Base-by-base conservation (phyloP, 2,888 invertebrate species). In the Eustalomyia histrio region DNA sequence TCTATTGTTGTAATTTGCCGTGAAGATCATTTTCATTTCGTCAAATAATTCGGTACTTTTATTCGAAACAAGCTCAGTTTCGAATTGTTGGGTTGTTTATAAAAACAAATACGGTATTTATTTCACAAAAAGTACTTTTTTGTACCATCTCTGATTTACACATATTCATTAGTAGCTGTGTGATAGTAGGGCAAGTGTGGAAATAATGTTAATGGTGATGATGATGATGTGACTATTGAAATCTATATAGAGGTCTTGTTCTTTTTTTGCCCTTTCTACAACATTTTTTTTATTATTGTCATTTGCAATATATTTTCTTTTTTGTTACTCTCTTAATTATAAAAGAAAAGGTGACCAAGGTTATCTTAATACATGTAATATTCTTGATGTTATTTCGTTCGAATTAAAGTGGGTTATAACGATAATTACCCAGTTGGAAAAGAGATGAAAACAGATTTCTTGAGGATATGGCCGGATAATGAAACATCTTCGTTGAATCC, bases 341-440 rank as follows among this genome's bases (percentile, higher is more conserved):
- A 55, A 81, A 68, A 53, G 57, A 73, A 74, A 74, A 69, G 21
- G 65, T 82, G 75, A 60, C 81, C 81, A 83, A 83, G 72, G 73
- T 60, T 82, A 74, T 67, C 60, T 68, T 52, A 50, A 68, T 61
- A 47, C 61, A 61, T 29, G 10, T 60, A 57, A 60, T 65, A 17
- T 53, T 14, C 24, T 64, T 33, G 50, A 71, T 18, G 29, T 53
- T 64, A 35, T 58, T 21, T 18, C 50, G 29, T 76, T 21, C 33
- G 14, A 67, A 64, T 73, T 47, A 71, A 72, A 76, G 58, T 76
- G 76, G 76, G 71, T 76, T 80, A 72, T 33, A 57, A 75, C 8
- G 2, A 47, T 6, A 29, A 29, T 7, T 29, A 29, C 29, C 29
- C 29, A 29, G 29, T 6, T 29, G 29, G 29, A 29, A 29, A 29